A percentile compares a stretch with the other conserved stretches of the same genome.
Evolutionary conservation across 2,113 vertebrate genomes (phyloP).

Genomic region (Charina bottae): DNA sequence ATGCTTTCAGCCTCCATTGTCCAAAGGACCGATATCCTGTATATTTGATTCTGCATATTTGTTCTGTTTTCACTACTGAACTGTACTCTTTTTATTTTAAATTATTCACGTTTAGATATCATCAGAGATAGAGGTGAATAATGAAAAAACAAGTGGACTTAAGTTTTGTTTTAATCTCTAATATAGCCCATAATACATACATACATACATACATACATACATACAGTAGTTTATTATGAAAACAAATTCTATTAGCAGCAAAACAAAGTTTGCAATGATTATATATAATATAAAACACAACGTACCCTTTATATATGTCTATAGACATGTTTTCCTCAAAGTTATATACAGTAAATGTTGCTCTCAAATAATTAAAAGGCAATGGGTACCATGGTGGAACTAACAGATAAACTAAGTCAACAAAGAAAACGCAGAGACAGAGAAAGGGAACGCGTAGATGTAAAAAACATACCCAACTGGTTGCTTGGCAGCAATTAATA

Average conservation of each 20-base stretch:
- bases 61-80: not conserved
- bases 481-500: constrained; percentile 2
- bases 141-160: not conserved
- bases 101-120: not conserved
- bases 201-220: not conserved
- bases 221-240: not conserved
- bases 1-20: not conserved
- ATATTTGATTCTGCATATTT: not conserved
- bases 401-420: constrained; percentile 1
- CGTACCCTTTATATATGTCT: constrained; percentile 24
- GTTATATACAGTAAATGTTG: not conserved
- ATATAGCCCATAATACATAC: not conserved
- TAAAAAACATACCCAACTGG: not conserved
- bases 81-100: not conserved
- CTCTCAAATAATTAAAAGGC: not conserved
- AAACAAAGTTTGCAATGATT: constrained; percentile 32
- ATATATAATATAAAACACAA: constrained; percentile 30
- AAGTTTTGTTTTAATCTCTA: not conserved
- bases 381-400: not conserved
- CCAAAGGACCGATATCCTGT: not conserved
- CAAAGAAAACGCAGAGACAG: constrained; percentile 23
- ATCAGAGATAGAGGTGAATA: not conserved
- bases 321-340: constrained; percentile 50
- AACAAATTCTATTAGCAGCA: not conserved
- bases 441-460: not conserved